Evolutionary conservation across 2,888 invertebrate genomes (phyloP).

Genomic region (Dolomedes plantarius): DNA sequence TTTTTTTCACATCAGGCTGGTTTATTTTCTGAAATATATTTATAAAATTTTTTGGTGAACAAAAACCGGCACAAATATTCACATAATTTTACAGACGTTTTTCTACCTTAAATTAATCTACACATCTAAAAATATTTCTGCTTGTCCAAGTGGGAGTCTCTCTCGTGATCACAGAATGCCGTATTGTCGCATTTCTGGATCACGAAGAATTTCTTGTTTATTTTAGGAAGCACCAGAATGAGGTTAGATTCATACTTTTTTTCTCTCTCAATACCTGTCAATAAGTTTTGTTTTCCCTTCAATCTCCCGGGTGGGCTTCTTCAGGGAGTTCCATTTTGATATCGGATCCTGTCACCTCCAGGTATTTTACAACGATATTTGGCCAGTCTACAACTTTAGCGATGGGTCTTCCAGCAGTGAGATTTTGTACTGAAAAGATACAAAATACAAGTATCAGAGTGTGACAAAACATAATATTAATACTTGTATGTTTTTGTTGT

Average conservation of each 20-base stretch:
- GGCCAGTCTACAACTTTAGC: constrained; percentile 89
- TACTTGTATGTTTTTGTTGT: too few species aligned
- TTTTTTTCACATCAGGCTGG: constrained; percentile 26
- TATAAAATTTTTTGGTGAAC: constrained; percentile 46
- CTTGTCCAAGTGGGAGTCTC: background rate
- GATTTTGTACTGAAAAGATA: constrained; percentile 63
- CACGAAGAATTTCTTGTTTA: constrained; percentile 10
- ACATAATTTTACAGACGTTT: constrained; percentile 22
- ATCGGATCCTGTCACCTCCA: constrained; percentile 72
- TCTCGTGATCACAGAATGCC: constrained; percentile 22
- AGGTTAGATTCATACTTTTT: background rate
- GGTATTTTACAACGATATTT: constrained; percentile 90
- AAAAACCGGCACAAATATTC: constrained; percentile 22
- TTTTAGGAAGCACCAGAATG: constrained; percentile 50
- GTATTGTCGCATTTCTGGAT: background rate
- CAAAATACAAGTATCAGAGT: too few species aligned
- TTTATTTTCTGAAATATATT: constrained; percentile 70
- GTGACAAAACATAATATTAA: too few species aligned
- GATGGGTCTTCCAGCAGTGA: constrained; percentile 72
- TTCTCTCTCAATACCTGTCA: background rate
- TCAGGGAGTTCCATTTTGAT: constrained; percentile 66
- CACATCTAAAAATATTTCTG: constrained; percentile 41
- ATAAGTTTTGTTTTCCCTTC: constrained; percentile 17
- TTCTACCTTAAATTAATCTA: constrained; percentile 20
- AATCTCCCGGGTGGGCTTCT: constrained; percentile 60